These are phyloP conservation scores for Herpetotheres cachinnans DNA, from an alignment of 2,113 vertebrate genomes.

Conservation along the genomic window DNA sequence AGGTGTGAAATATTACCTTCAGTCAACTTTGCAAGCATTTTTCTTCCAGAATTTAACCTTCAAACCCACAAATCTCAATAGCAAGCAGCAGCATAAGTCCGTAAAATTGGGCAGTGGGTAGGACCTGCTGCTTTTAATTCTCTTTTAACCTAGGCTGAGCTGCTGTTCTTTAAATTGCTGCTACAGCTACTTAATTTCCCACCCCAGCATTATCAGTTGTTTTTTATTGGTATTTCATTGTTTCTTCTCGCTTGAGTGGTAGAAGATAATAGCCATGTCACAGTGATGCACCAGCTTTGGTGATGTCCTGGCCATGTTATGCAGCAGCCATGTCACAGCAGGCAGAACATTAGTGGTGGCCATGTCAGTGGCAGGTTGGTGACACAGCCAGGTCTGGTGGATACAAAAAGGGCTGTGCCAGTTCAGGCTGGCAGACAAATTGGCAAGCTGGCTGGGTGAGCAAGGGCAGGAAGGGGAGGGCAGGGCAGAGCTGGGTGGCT, in stretches of 20 bases:
- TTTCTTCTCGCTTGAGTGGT: neutral
- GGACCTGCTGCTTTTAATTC: too few species aligned
- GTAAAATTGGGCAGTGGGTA: neutral
- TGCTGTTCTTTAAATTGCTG: too few species aligned
- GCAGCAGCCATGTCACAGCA: neutral
- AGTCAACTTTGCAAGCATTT: neutral
- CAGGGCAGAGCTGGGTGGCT: neutral
- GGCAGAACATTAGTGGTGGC: neutral
- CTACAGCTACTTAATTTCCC: neutral
- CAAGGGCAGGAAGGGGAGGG: neutral
- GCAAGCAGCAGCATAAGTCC: neutral
- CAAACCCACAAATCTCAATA: neutral
- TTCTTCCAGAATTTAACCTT: neutral
- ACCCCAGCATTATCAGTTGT: neutral
- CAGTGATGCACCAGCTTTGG: neutral
- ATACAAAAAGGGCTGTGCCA: neutral
- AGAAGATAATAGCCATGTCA: neutral
- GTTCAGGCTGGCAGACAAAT: neutral
- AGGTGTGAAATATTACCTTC: neutral
- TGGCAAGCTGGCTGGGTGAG: neutral
- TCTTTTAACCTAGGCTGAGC: too few species aligned
- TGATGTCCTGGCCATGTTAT: neutral
- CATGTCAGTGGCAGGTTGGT: neutral
- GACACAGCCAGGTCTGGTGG: too few species aligned
- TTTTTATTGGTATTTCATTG: neutral